Evolutionary conservation across 2,797 vertebrate species (phyloP).

Genomic region (Squalus acanthias): DNA sequence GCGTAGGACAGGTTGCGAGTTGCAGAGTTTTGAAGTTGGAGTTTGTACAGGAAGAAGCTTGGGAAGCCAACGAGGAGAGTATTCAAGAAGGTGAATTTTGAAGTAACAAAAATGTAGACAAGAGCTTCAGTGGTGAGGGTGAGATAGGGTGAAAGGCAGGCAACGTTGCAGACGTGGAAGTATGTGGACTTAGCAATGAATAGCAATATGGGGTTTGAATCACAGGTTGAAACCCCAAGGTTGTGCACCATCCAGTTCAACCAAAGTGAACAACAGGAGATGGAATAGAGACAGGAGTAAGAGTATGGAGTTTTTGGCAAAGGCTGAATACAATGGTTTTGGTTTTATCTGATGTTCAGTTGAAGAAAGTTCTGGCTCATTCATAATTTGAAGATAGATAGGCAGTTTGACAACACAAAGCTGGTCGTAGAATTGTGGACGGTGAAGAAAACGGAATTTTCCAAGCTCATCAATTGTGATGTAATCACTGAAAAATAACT

Average conservation of each 20-base stretch:
- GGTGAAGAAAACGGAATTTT: neutral
- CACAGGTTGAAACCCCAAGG: no score
- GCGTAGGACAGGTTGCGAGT: no score
- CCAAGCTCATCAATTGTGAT: no score
- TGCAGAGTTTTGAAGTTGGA: no score
- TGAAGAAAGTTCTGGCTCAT: neutral
- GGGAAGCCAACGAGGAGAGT: no score
- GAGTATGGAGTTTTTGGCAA: no score
- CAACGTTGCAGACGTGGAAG: neutral
- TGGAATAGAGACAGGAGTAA: neutral
- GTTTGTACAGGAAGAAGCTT: no score
- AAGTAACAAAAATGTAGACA: neutral
- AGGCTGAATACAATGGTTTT: no score
- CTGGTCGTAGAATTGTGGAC: neutral
- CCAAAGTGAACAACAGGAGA: neutral
- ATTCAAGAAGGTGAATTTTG: no score
- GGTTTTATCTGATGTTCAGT: neutral
- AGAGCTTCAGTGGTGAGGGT: neutral
- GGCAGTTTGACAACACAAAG: neutral
- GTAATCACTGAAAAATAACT: no score
- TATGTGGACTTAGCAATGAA: neutral
- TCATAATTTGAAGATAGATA: neutral
- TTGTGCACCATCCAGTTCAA: neutral
- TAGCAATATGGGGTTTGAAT: neutral
- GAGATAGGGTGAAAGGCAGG: neutral